A percentile compares a stretch with the other conserved stretches of the same genome.
Evolutionary conservation across 2,797 vertebrate species (phyloP).

Genomic region (Gambelia wislizenii): DNA sequence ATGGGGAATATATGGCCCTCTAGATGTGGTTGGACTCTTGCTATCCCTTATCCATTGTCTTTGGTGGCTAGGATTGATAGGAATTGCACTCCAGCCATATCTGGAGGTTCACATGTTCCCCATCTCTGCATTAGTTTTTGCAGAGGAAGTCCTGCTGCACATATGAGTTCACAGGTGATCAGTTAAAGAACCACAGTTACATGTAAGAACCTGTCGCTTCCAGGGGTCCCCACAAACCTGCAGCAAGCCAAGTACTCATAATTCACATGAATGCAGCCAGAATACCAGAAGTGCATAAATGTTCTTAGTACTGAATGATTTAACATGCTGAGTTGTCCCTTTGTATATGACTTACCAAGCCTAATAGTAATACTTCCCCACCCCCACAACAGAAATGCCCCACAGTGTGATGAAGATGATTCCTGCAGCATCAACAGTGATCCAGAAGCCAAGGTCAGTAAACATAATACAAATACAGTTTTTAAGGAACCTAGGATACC

Average conservation of each 20-base stretch:
- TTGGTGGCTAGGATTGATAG: neutral
- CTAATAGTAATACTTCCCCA: constrained; percentile 29
- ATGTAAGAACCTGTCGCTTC: neutral
- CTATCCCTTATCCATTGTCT: no score
- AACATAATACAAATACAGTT: neutral
- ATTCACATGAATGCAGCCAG: neutral
- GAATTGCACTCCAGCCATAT: neutral
- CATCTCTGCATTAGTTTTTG: neutral
- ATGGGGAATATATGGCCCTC: neutral
- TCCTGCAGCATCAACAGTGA: constrained; percentile 90
- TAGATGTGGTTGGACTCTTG: neutral
- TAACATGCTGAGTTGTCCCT: neutral
- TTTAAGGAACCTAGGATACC: neutral
- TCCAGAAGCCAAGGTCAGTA: constrained; percentile 91
- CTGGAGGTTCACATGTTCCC: neutral
- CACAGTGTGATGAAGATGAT: constrained; percentile 90
- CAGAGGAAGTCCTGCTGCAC: neutral
- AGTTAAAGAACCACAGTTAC: no score
- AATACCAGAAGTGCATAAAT: neutral
- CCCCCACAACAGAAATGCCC: constrained; percentile 80
- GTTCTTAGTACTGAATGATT: neutral
- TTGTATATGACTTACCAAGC: constrained; percentile 19
- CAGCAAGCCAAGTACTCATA: neutral
- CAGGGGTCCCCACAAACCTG: neutral
- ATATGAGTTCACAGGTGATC: no score